Base-by-base conservation (phyloP, 2,888 invertebrate species). In the Sinhomidia bicolor region DNA sequence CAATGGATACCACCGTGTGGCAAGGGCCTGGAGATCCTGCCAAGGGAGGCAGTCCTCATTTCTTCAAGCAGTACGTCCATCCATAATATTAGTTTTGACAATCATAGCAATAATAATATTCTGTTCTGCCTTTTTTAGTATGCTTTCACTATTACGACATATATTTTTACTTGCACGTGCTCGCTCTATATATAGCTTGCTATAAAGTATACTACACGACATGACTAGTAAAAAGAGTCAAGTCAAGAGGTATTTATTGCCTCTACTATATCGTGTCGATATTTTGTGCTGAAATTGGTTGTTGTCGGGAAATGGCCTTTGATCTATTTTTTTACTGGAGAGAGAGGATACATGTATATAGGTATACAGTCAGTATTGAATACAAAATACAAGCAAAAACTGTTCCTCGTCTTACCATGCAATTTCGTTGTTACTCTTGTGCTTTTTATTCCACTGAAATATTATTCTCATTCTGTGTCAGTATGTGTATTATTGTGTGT, bases 1-100 rank as follows among this genome's bases (percentile, higher is more conserved):
- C 91, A 71, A 91, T 91, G 91, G 91, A 91, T 57, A 90, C 91
- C 32, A 91, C 91, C 0, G 91, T 91, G 17, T 90, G 90, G 36
- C 89, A n/a, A n/a, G n/a, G n/a, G n/a, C n/a, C n/a, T n/a, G n/a
- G 89, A 36, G 91, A 91, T 90, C 90, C 91, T 9, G 81, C 82
- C 65, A 91, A 91, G 80, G 91, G 91, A 84, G 91, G 91, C 17
- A 90, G 89, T 41, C 90, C 89, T 26, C 89, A 90, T 71, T 91
- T 91, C 47, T 91, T 91, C 74, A 90, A 90, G 32, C 90, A 90
- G 90, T 91, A 87, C 29, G 89, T 85, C 57, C 17, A 47, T 62
- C 36, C 20, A 57, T 23, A 29, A 26, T 57, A 83, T 51, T 41
- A 71, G 47, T 54, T 71, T 78, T 85, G 62, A 76, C 60, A 44